Base-by-base conservation (phyloP, 2,797 vertebrate genomes). In the Cuculus canorus region DNA sequence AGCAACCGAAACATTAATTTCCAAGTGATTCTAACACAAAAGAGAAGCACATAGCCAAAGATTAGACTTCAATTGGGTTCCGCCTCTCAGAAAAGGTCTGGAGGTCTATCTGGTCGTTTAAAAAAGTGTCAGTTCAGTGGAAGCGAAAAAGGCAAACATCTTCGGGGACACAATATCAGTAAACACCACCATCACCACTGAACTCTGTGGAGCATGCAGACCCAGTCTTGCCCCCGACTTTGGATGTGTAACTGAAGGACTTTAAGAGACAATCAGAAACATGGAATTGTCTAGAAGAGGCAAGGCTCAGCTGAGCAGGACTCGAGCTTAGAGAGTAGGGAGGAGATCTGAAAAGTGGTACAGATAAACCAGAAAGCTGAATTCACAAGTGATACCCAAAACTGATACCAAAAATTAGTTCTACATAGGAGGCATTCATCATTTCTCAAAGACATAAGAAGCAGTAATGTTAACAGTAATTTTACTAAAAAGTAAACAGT, bases 191-290 rank as follows among this genome's bases (percentile, higher is more conserved):
- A 48, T 7, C 63, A 12, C 7, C 21, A 35, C 0, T 5, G 43
- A 77, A 17, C 9, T 52, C 37, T 4, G 19, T 0, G 15, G 5
- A 19, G 11, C 16, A 6, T 0, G 8, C 57, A 52, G 28, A 71
- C 13, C 5, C 43, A 70, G 35, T 32, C 52, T 7, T 4, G 64
- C 5, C 13, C 15, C 23, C 18, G 12, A 0, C 22, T 61, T 32
- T 2, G 0, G 69, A 19, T 0, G 0, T 0, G 0, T 22, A 7
- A 48, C 9, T 17, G 41, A 11, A 39, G 54, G 4, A 11, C 28
- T 53, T 39, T 33, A 4, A 17, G 33, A 28, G 25, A 24, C 19
- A 53, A 15, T 1, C 6, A 11, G 19, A 54, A 61, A 24, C 18
- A 8, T 0, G 14, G n/a, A 80, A 68, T 0, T 12, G 41, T 5